Evolutionary conservation across 1,140 invertebrate genomes (phyloP).

Genomic region (Drosophila burlai): DNA sequence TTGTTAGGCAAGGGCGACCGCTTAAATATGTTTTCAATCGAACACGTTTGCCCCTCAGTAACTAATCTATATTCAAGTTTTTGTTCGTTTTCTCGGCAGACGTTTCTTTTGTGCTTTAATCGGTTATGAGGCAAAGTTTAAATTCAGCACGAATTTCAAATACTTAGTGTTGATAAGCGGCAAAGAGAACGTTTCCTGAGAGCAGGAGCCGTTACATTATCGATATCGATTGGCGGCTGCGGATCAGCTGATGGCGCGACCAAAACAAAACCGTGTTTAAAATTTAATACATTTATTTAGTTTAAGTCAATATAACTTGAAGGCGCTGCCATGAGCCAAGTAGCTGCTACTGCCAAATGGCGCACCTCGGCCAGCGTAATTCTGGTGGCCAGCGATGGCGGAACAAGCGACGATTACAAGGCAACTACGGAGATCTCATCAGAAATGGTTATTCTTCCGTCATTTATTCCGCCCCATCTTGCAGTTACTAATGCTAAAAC

Average conservation of each 20-base stretch:
- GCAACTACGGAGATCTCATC: slow-evolving; percentile 16
- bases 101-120: slow-evolving; percentile 2
- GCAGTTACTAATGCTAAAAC: slow-evolving; percentile 68
- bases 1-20: neutral
- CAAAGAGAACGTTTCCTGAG: slow-evolving; percentile 7
- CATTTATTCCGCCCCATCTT: slow-evolving; percentile 6
- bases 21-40: slow-evolving; percentile 53
- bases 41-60: slow-evolving; percentile 41
- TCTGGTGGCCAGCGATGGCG: slow-evolving; percentile 34
- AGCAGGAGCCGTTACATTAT: slow-evolving; percentile 10
- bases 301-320: neutral
- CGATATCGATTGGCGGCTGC: slow-evolving; percentile 23
- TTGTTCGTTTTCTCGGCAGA: slow-evolving; percentile 5
- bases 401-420: slow-evolving; percentile 46
- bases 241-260: slow-evolving; percentile 29
- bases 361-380: slow-evolving; percentile 64
- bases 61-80: slow-evolving; percentile 28
- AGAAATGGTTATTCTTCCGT: neutral
- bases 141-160: slow-evolving; percentile 57
- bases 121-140: slow-evolving; percentile 6
- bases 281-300: neutral
- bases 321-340: slow-evolving; percentile 17
- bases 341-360: slow-evolving; percentile 24
- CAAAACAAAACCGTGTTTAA: slow-evolving; percentile 6
- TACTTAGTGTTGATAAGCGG: slow-evolving; percentile 29